Evolutionary conservation across 2,888 invertebrate genomes (phyloP), one percentile per base, ranked within the genome.

Genomic region (Nephrotoma guestfalica): DNA sequence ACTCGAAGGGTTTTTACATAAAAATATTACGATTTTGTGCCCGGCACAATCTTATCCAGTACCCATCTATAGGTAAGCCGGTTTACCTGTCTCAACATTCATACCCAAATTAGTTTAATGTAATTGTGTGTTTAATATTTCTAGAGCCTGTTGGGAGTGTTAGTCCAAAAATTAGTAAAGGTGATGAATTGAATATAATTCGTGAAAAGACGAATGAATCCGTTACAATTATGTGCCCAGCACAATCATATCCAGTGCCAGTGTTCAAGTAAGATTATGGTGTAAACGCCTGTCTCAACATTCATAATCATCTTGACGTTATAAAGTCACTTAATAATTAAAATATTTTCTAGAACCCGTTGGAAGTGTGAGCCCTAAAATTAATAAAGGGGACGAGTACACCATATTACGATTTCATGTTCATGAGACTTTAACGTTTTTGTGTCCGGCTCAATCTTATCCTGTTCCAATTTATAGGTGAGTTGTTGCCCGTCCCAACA

Each of bases 81-180:
- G 43, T 43, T 43, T 18, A 13, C 43, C 43, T 85, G 42, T 85
- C 85, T 43, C 85, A 85, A 85, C 85, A 85, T 85, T 85, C 85
- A 87, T 84, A 41, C 41, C 7, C 7, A 6, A 41, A 47, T 47
- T 84, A n/a, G 41, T 41, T n/a, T 9, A n/a, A 3, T 57, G 4
- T 15, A 15, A 41, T 13, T 7, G 13, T 41, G 13, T 5, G 7
- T n/a, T 84, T n/a, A 84, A 41, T n/a, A 41, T 41, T 86, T 90
- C 88, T 91, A 91, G 90, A 96, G 93, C 96, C 96, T 89, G 94
- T 96, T 92, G 95, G 95, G 92, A 95, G 95, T 91, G 94, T 95
- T 88, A 93, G 94, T 88, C 95, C 95, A 88, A 95, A 95, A 93
- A 94, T 94, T 90, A 92, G 93, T 91, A 93, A 93, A 89, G 92